Conservation (phyloP, 2,797 vertebrate genomes). For the Chiloscyllium punctatum region DNA sequence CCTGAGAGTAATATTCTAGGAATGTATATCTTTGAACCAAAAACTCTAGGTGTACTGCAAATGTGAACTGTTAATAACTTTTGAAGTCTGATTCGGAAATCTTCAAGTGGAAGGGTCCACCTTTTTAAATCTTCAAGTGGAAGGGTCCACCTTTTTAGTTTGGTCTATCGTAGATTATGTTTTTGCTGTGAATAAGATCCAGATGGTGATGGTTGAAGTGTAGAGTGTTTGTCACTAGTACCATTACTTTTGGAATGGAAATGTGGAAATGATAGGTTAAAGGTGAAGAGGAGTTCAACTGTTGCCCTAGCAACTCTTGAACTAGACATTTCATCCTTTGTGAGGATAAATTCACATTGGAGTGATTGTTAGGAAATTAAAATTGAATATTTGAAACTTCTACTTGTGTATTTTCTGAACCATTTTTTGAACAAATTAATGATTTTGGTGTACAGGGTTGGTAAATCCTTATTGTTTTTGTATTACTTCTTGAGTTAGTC, state of each 20-base stretch:
- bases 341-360: constrained; percentile 5
- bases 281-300: constrained; percentile 33
- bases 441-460: neutral
- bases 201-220: constrained; percentile 13
- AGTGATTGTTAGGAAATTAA: constrained; percentile 32
- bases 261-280: constrained; percentile 19
- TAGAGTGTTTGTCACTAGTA: neutral
- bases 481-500: constrained; percentile 21
- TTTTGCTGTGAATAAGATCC: constrained; percentile 33
- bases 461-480: neutral
- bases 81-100: constrained; percentile 29
- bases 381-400: constrained; percentile 29
- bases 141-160: constrained; percentile 21
- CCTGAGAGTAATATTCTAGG: neutral
- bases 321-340: neutral
- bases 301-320: neutral
- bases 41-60: neutral
- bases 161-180: constrained; percentile 31
- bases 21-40: neutral
- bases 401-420: neutral
- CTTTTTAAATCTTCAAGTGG: constrained; percentile 15
- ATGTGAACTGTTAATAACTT: neutral
- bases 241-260: constrained; percentile 22
- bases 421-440: neutral
- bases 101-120: constrained; percentile 9